A percentile compares a stretch with the other conserved stretches of the same genome.
These are phyloP conservation scores for Apostichopus japonicus DNA, from an alignment of 35 echinoderm and acorn worm genomes.

Conservation along the genomic window DNA sequence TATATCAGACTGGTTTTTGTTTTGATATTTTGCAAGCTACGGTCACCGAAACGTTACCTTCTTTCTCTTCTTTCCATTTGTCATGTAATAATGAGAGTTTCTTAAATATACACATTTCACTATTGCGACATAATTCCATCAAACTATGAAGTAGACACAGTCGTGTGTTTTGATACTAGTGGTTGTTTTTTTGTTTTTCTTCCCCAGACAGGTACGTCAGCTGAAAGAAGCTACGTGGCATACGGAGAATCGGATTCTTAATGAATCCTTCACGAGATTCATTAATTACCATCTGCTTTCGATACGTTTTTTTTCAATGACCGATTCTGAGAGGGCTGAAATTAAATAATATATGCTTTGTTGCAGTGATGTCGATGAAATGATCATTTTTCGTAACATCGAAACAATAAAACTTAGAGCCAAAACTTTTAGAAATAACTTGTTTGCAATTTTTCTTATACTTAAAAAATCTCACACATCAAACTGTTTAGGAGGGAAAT, in stretches of 20 bases:
- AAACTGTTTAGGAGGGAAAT: too few species aligned
- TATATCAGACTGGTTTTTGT: neutral
- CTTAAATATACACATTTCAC: neutral
- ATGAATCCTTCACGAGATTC: neutral
- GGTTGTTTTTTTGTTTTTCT: neutral
- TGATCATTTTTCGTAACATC: neutral
- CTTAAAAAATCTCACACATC: too few species aligned
- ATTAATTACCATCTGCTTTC: neutral
- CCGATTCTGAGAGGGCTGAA: neutral
- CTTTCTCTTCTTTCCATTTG: neutral
- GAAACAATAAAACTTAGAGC: neutral
- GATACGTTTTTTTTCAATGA: neutral
- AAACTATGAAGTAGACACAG: neutral
- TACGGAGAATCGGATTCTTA: neutral
- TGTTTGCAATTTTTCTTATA: too few species aligned
- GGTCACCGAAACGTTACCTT: neutral
- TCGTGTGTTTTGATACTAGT: neutral
- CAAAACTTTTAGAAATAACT: too few species aligned
- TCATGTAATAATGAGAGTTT: neutral
- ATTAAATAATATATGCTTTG: neutral
- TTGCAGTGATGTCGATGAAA: neutral
- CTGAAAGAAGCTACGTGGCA: neutral
- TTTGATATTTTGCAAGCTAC: conserved; percentile 1
- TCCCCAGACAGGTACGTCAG: neutral
- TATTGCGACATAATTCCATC: neutral